phyloP scores from a whole-genome alignment of 2,797 vertebrate species.

The Setipinna tenuifilis region DNA sequence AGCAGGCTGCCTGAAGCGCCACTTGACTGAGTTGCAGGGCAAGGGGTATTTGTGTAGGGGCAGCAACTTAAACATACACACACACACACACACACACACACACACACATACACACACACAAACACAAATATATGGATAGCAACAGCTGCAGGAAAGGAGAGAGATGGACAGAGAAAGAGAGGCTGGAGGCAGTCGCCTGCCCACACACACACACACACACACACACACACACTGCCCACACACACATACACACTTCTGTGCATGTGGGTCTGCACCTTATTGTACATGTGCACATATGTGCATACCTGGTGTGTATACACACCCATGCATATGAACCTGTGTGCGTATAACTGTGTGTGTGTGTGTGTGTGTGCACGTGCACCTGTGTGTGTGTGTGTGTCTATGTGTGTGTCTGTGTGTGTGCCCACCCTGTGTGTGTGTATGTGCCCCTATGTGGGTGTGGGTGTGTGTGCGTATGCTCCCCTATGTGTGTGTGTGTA shows the following conservation, averaged over 20 bases:
- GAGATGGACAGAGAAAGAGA: too few species aligned
- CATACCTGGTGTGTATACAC: slow-evolving; percentile 38
- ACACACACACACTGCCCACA: not conserved
- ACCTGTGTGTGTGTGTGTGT: slow-evolving; percentile 27
- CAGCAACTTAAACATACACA: not conserved
- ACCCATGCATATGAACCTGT: slow-evolving; percentile 36
- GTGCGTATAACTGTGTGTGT: not conserved
- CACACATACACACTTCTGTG: not conserved
- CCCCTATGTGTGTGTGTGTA: slow-evolving; percentile 29
- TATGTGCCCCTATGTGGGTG: not conserved
- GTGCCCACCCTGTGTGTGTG: too few species aligned
- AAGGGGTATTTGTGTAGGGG: too few species aligned
- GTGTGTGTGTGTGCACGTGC: slow-evolving; percentile 14
- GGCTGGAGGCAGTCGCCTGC: not conserved
- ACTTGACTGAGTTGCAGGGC: too few species aligned
- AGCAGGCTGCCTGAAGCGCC: too few species aligned
- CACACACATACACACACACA: not conserved
- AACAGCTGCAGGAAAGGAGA: too few species aligned
- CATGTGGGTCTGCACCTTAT: not conserved
- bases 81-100: not conserved
- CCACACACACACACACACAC: not conserved
- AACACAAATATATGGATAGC: too few species aligned
- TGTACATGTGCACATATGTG: not conserved
- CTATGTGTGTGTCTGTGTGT: slow-evolving; percentile 13
- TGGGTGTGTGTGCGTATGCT: slow-evolving; percentile 32